These are phyloP conservation scores for Oscheius sp. DNA, from an alignment of 2,888 invertebrate genomes.

Conservation along the genomic window DNA sequence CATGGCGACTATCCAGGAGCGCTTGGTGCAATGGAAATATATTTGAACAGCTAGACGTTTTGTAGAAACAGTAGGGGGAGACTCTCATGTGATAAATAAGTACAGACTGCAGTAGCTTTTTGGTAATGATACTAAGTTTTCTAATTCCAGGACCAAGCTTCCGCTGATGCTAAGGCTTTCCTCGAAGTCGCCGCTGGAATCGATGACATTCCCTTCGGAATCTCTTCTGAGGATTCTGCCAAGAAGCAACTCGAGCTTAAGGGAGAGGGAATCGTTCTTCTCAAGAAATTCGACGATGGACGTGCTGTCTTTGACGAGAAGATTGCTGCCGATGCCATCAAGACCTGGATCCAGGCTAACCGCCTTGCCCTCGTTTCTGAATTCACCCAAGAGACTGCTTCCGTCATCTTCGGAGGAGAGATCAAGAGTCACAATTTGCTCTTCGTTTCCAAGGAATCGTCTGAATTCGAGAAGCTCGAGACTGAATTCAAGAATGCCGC, in stretches of 20 bases:
- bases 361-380: slow-evolving; percentile 69
- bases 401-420: slow-evolving; percentile 96
- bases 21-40: neutral
- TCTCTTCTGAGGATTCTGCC: slow-evolving; percentile 82
- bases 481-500: slow-evolving; percentile 85
- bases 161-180: slow-evolving; percentile 85
- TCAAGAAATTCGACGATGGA: slow-evolving; percentile 78
- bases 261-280: slow-evolving; percentile 82
- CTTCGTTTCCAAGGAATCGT: slow-evolving; percentile 87
- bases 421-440: slow-evolving; percentile 94
- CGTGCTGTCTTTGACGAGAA: slow-evolving; percentile 64
- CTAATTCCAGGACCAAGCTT: slow-evolving; percentile 77
- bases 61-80: slow-evolving; percentile 2
- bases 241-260: slow-evolving; percentile 83
- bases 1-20: slow-evolving; percentile 14
- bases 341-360: slow-evolving; percentile 69
- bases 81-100: neutral
- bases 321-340: slow-evolving; percentile 48
- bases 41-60: slow-evolving; percentile 13
- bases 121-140: neutral
- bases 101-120: neutral
- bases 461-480: slow-evolving; percentile 83
- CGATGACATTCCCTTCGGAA: slow-evolving; percentile 89
- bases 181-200: slow-evolving; percentile 81
- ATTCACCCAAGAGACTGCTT: slow-evolving; percentile 79